Evolutionary conservation across 2,797 vertebrate genomes (phyloP).

Genomic region (Hippopotamyrus pictus): DNA sequence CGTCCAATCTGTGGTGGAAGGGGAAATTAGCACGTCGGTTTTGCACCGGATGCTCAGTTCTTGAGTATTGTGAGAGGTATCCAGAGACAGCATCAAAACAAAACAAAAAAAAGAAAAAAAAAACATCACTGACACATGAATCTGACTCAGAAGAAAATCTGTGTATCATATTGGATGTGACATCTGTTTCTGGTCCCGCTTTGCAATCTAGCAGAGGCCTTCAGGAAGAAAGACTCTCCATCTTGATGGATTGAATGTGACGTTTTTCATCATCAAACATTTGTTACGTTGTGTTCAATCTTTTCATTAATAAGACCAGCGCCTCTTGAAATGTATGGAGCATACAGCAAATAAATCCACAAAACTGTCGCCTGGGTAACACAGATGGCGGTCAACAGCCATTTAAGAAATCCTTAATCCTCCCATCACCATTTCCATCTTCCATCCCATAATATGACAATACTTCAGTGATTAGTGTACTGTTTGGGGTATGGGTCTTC

Average conservation of each 20-base stretch:
- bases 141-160: background rate
- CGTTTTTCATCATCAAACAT: conserved; percentile 9
- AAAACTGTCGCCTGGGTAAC: background rate
- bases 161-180: background rate
- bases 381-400: background rate
- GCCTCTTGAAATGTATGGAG: background rate
- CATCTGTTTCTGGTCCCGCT: background rate
- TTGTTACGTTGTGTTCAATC: background rate
- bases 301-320: background rate
- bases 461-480: background rate
- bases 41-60: background rate
- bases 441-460: conserved; percentile 46
- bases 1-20: conserved; percentile 70
- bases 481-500: conserved; percentile 32
- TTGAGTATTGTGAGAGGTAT: background rate
- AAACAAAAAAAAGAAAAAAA: background rate
- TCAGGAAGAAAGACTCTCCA: background rate
- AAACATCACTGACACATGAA: background rate
- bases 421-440: conserved; percentile 25
- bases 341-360: background rate
- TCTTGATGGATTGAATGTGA: background rate
- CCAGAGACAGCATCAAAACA: background rate
- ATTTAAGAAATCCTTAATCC: background rate
- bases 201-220: background rate
- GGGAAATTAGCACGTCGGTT: background rate